Conservation (phyloP, 2,888 invertebrate genomes). For the Lasioglossum malachurum region DNA sequence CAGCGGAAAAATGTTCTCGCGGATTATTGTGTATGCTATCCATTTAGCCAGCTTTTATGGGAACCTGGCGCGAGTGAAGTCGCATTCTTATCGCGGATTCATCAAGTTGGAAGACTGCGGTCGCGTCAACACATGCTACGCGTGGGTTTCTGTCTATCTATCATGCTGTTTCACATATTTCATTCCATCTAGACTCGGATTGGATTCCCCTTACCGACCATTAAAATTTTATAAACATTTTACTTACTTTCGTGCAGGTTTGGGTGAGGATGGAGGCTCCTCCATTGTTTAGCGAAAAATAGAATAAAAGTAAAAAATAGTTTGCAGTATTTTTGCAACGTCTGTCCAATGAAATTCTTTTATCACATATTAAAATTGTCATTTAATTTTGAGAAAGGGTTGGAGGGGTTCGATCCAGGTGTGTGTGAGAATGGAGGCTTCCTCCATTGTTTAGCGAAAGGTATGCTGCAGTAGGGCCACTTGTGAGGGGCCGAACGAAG, state of each 20-base stretch:
- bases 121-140: not conserved
- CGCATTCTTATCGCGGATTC: slow-evolving; percentile 5
- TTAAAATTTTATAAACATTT: not conserved
- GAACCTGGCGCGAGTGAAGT: not conserved
- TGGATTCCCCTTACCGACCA: too few species aligned
- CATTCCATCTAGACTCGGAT: not conserved
- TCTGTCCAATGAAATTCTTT: not conserved
- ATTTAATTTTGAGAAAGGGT: not conserved
- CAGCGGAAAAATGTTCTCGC: not conserved
- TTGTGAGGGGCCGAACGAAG: not conserved
- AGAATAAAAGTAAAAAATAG: too few species aligned
- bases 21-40: not conserved
- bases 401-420: not conserved
- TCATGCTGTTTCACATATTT: not conserved
- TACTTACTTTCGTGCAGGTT: not conserved
- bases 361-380: not conserved
- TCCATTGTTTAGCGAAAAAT: too few species aligned
- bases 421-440: not conserved
- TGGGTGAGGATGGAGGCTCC: too few species aligned
- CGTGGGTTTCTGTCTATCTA: not conserved
- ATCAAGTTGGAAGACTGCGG: slow-evolving; percentile 1
- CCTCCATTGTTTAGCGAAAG: not conserved
- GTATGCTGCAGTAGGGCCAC: not conserved
- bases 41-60: not conserved
- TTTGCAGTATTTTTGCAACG: not conserved